Evolutionary conservation across 2,113 vertebrate species (phyloP).

Genomic region (Crotalus tigris): DNA sequence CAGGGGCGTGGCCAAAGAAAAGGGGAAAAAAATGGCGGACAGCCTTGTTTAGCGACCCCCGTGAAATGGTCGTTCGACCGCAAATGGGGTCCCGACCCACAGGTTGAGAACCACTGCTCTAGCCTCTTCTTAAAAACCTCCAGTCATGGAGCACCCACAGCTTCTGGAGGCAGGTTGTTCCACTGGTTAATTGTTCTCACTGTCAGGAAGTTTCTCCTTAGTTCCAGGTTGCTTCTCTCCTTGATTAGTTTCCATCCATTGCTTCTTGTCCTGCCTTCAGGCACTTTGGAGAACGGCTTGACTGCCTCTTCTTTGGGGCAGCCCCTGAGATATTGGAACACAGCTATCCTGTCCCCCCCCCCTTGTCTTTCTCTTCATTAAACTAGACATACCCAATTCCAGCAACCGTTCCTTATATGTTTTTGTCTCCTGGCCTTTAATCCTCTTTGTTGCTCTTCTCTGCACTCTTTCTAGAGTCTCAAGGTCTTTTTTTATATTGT

Average conservation of each 20-base stretch:
- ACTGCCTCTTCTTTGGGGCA: not conserved
- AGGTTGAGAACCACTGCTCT: too few relatives aligned
- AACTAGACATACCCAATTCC: not conserved
- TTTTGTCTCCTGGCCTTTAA: not conserved
- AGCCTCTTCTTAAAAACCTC: too few relatives aligned
- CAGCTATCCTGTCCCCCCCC: accelerated
- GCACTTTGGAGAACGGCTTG: not conserved
- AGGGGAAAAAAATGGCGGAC: too few relatives aligned
- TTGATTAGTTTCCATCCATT: not conserved
- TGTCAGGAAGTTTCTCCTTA: not conserved
- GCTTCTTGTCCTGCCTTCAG: accelerated
- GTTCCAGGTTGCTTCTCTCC: not conserved
- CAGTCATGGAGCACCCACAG: too few relatives aligned
- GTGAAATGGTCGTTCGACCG: too few relatives aligned
- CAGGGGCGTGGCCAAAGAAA: too few relatives aligned
- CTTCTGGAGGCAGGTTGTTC: too few relatives aligned
- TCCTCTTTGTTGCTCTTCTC: too few relatives aligned
- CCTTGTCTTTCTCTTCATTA: not conserved
- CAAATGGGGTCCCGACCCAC: too few relatives aligned
- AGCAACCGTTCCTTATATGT: accelerated
- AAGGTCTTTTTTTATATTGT: not conserved
- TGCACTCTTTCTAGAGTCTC: not conserved
- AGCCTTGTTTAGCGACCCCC: too few relatives aligned
- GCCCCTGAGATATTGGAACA: too few relatives aligned
- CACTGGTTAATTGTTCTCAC: not conserved